A percentile compares a stretch with the other conserved stretches of the same genome.
phyloP scores from a whole-genome alignment of 2,797 vertebrate genomes.

The Channa striata region DNA sequence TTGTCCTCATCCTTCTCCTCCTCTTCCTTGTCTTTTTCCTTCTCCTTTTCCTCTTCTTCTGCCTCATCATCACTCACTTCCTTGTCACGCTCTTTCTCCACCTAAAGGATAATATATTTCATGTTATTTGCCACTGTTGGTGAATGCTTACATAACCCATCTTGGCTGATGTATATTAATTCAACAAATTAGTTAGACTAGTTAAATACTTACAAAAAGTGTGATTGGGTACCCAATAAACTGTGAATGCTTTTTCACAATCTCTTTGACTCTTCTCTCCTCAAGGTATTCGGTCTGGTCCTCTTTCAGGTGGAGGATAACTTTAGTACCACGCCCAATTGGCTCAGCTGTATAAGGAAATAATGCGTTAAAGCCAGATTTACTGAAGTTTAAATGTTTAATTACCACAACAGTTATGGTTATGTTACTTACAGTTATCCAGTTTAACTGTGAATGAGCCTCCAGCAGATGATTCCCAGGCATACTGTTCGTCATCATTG shows the following conservation, averaged over 20 bases:
- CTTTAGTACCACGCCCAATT: slow-evolving; percentile 91
- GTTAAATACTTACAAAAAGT: slow-evolving; percentile 87
- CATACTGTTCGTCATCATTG: slow-evolving; percentile 83
- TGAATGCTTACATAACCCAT: not conserved
- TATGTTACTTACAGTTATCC: slow-evolving; percentile 75
- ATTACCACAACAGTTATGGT: not conserved
- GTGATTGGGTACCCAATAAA: slow-evolving; percentile 98
- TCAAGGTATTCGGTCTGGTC: slow-evolving; percentile 94
- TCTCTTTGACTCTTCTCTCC: slow-evolving; percentile 92
- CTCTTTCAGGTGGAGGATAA: slow-evolving; percentile 94
- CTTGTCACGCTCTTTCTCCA: slow-evolving; percentile 95
- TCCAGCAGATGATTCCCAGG: slow-evolving; percentile 87
- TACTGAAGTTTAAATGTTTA: not conserved
- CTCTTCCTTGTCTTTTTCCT: slow-evolving; percentile 84
- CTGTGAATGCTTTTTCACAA: slow-evolving; percentile 97
- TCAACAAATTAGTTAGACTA: too few relatives aligned
- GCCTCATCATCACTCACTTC: slow-evolving; percentile 95
- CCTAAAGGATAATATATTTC: slow-evolving; percentile 65
- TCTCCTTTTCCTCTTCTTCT: slow-evolving; percentile 84
- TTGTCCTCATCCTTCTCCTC: slow-evolving; percentile 87
- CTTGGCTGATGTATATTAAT: not conserved
- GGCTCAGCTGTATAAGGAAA: slow-evolving; percentile 85
- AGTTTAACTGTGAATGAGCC: slow-evolving; percentile 81
- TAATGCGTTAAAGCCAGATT: not conserved
- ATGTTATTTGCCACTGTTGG: not conserved